These are phyloP conservation scores for Ormia ochracea DNA, from an alignment of 2,888 invertebrate genomes.

Conservation along the genomic window DNA sequence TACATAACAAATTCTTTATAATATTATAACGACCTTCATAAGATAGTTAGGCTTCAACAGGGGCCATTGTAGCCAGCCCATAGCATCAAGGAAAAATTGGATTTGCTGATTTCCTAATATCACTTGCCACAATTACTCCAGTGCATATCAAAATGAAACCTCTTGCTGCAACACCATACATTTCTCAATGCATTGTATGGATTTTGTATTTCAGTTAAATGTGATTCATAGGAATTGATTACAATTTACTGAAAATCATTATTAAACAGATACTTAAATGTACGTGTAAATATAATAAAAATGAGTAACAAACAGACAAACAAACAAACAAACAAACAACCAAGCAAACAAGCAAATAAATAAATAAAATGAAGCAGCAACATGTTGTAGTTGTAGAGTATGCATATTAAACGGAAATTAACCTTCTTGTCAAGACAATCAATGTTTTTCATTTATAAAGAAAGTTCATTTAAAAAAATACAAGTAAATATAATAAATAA, in stretches of 20 bases:
- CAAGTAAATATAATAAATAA: not conserved
- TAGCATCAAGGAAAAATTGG: too few species aligned
- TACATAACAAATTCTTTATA: too few species aligned
- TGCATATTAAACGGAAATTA: conserved; percentile 52
- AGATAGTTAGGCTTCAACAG: too few species aligned
- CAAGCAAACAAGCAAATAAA: not conserved
- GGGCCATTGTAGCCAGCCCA: too few species aligned
- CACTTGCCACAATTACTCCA: too few species aligned
- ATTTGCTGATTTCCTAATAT: too few species aligned
- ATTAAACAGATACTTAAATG: not conserved
- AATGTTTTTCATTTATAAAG: conserved; percentile 39
- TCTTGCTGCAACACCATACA: too few species aligned
- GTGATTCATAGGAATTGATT: conserved; percentile 52
- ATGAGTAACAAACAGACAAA: not conserved
- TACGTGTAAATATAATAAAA: not conserved
- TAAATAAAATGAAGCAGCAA: not conserved
- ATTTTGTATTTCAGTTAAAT: not conserved
- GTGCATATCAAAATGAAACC: too few species aligned
- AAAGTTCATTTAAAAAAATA: conserved; percentile 22
- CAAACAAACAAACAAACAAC: not conserved
- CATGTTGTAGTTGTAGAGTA: not conserved
- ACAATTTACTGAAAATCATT: conserved; percentile 12
- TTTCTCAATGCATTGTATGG: not conserved
- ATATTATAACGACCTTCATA: too few species aligned
- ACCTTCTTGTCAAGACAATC: conserved; percentile 56